These are phyloP conservation scores for Trichechus manatus DNA, from an alignment of 2,113 vertebrate genomes.

Conservation along the genomic window DNA sequence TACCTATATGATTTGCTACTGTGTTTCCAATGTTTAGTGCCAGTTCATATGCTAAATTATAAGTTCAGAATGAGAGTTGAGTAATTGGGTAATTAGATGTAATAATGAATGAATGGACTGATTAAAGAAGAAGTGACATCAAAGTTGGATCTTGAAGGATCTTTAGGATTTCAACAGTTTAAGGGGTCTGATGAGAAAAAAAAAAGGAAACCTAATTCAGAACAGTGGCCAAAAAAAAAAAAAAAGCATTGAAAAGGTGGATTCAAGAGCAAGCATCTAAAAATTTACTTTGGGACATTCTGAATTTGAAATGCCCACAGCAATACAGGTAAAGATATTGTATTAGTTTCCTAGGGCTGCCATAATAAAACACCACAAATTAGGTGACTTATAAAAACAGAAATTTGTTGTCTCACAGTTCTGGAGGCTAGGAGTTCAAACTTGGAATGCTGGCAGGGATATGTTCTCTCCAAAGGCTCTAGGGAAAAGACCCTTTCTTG, in stretches of 20 bases:
- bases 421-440: neutral
- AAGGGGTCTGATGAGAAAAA: neutral
- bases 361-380: neutral
- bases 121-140: neutral
- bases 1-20: neutral
- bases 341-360: too few relatives aligned
- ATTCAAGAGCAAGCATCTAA: neutral
- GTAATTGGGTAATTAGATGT: neutral
- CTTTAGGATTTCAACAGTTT: neutral
- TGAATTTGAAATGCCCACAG: neutral
- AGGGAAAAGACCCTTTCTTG: neutral
- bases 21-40: neutral
- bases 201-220: neutral
- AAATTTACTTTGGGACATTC: neutral
- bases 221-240: neutral
- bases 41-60: neutral
- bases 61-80: neutral
- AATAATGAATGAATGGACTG: neutral
- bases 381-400: neutral
- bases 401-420: neutral
- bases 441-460: neutral
- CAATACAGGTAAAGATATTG: neutral
- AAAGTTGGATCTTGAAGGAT: neutral
- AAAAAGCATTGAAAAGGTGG: neutral
- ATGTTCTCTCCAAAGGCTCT: neutral